Evolutionary conservation across 64 coral and sea anemone species (phyloP).

Genomic region (Porites lutea): DNA sequence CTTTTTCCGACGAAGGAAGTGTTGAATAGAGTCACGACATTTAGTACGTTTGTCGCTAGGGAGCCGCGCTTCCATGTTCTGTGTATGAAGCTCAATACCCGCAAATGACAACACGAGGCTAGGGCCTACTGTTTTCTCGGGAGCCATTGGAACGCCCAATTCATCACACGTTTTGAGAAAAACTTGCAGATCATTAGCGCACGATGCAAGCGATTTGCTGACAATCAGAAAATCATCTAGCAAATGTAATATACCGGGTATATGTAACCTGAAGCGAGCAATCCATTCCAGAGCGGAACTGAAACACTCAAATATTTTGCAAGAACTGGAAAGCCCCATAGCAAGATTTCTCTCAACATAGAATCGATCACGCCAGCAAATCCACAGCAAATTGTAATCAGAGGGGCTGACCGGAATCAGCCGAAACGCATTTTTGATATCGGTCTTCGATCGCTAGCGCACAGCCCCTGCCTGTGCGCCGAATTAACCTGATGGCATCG

Average conservation of each 20-base stretch:
- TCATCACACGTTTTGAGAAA: too few relatives aligned
- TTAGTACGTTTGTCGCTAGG: background rate
- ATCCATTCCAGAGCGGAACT: background rate
- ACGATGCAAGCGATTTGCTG: too few relatives aligned
- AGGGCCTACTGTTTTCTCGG: too few relatives aligned
- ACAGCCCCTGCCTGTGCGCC: background rate
- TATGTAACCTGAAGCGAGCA: background rate
- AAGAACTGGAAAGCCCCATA: background rate
- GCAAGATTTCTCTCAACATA: background rate
- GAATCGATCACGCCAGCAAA: background rate
- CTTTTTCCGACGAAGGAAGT: background rate
- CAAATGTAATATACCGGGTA: background rate
- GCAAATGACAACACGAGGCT: too few relatives aligned
- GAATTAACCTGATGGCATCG: background rate
- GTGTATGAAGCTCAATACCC: too few relatives aligned
- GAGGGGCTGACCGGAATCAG: background rate
- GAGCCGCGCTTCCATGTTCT: background rate
- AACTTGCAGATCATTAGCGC: too few relatives aligned
- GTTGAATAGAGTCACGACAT: background rate
- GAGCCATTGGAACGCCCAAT: too few relatives aligned
- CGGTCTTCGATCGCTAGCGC: background rate
- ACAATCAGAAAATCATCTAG: background rate
- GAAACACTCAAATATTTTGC: background rate
- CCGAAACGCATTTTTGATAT: conserved; percentile 13
- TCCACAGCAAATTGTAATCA: conserved; percentile 7